A percentile compares a stretch with the other conserved stretches of the same genome.
phyloP scores from a whole-genome alignment of 2,888 invertebrate genomes.

The Heliconius cydno region DNA sequence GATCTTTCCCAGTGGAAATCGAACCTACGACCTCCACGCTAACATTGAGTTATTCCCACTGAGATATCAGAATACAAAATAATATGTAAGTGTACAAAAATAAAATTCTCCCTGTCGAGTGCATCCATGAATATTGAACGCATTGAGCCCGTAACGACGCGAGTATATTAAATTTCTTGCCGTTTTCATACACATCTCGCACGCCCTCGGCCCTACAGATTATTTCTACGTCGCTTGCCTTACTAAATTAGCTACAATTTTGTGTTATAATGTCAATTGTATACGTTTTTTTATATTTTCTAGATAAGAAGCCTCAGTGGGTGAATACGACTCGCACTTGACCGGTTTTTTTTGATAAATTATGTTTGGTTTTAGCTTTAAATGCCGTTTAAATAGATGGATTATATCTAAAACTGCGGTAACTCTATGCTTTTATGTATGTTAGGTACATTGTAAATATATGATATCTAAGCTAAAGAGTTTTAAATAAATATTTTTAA shows the following conservation, averaged over 20 bases:
- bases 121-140: slow-evolving; percentile 59
- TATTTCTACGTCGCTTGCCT: slow-evolving; percentile 53
- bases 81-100: slow-evolving; percentile 33
- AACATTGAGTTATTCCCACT: background rate
- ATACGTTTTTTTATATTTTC: background rate
- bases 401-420: too few species aligned
- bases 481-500: too few species aligned
- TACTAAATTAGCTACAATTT: slow-evolving; percentile 33
- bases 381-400: too few species aligned
- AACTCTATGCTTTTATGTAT: too few species aligned
- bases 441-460: too few species aligned
- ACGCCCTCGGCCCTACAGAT: slow-evolving; percentile 56
- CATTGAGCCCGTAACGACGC: slow-evolving; percentile 58
- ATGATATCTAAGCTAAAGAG: too few species aligned
- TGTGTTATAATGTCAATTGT: slow-evolving; percentile 3
- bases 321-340: too few species aligned
- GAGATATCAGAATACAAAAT: background rate
- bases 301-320: too few species aligned
- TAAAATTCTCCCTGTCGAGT: slow-evolving; percentile 54
- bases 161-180: slow-evolving; percentile 74
- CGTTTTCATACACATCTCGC: slow-evolving; percentile 63
- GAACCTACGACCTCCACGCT: background rate
- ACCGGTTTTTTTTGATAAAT: too few species aligned
- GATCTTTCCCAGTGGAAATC: background rate
- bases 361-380: too few species aligned